Evolutionary conservation across 23 tunicate genomes (phyloP).

Genomic region (Styela clava): DNA sequence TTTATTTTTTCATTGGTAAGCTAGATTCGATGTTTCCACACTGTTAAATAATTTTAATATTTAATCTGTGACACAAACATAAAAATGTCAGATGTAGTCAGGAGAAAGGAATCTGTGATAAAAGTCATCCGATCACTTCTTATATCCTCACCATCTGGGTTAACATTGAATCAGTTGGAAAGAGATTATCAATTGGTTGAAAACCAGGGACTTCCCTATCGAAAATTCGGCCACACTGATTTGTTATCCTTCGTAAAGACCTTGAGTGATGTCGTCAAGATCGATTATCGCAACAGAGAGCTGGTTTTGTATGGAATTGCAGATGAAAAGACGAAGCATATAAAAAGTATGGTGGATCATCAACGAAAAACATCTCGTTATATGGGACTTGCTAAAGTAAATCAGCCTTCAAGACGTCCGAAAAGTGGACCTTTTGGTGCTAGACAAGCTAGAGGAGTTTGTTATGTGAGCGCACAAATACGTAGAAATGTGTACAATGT

Average conservation of each 20-base stretch:
- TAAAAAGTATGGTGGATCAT: constrained; percentile 52
- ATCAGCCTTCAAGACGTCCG: background rate
- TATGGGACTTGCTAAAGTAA: background rate
- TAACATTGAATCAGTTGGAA: constrained; percentile 57
- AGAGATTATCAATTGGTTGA: constrained; percentile 49
- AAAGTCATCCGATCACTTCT: constrained; percentile 68
- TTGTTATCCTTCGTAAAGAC: constrained; percentile 36
- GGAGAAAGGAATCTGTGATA: constrained; percentile 44
- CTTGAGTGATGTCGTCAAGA: constrained; percentile 20
- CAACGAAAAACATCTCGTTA: constrained; percentile 43
- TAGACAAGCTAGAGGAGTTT: background rate
- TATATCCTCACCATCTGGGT: constrained; percentile 68
- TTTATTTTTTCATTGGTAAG: too few species aligned
- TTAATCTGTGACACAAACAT: too few species aligned
- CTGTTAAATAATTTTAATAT: too few species aligned
- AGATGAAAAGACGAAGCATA: constrained; percentile 59
- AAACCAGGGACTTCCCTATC: constrained; percentile 34
- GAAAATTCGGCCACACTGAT: constrained; percentile 46
- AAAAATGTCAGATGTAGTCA: constrained; percentile 64
- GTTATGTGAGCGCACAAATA: constrained; percentile 27
- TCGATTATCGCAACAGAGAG: background rate
- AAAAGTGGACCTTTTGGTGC: background rate
- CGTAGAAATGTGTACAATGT: constrained; percentile 37
- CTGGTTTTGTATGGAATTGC: constrained; percentile 50
- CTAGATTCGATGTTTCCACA: too few species aligned